Percentiles rank a stretch among this genome's conserved stretches.
phyloP scores from a whole-genome alignment of 2,113 vertebrate species.

The Actinemys pallida region DNA sequence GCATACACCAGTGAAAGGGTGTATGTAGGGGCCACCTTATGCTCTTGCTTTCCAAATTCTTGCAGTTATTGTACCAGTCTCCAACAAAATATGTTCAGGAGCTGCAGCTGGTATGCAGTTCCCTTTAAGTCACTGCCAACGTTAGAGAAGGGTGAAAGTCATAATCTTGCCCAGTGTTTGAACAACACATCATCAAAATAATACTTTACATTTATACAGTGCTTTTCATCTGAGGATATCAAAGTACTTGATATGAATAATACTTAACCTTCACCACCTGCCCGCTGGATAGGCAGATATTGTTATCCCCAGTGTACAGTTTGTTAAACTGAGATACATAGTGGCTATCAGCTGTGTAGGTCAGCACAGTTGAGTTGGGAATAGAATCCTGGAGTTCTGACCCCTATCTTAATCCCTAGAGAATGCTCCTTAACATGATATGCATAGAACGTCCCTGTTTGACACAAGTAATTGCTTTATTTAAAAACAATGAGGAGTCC shows the following conservation, averaged over 20 bases:
- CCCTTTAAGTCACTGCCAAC: neutral
- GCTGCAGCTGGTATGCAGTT: neutral
- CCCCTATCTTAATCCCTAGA: neutral
- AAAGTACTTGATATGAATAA: neutral
- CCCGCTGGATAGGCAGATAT: neutral
- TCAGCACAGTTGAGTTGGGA: neutral
- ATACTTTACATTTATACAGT: neutral
- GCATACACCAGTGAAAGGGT: neutral
- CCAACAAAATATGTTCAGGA: neutral
- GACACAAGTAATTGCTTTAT: neutral
- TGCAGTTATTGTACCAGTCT: neutral
- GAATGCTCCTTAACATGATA: neutral
- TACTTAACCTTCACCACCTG: neutral
- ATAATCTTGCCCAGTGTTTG: neutral
- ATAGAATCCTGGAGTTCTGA: neutral
- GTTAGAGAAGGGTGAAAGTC: neutral
- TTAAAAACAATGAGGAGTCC: neutral
- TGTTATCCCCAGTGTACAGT: neutral
- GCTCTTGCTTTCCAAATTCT: neutral
- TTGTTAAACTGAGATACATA: neutral
- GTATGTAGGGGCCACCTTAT: neutral
- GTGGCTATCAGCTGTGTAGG: neutral
- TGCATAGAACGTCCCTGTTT: neutral
- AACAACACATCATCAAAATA: neutral
- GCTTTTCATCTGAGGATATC: neutral